Percentiles rank a stretch among this genome's conserved stretches.
phyloP scores from a whole-genome alignment of 2,113 vertebrate species.

The Tychaedon coryphoeus region DNA sequence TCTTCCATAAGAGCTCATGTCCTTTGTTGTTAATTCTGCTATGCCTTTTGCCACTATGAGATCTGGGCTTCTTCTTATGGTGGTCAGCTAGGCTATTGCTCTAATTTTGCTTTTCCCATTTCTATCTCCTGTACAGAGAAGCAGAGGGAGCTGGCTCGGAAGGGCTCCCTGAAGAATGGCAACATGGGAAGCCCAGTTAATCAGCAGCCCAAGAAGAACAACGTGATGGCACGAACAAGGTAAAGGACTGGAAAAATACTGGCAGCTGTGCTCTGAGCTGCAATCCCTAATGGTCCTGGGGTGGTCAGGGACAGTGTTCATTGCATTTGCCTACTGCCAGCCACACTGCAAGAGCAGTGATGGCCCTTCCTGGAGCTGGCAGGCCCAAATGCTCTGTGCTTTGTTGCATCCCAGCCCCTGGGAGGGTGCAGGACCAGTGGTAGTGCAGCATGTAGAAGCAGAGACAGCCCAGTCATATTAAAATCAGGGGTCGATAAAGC shows the following conservation, averaged over 20 bases:
- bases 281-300: background rate
- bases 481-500: background rate
- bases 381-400: background rate
- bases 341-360: rapidly evolving
- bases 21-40: background rate
- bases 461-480: background rate
- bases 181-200: constrained; percentile 94
- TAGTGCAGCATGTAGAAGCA: background rate
- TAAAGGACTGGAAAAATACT: constrained; percentile 42
- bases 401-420: background rate
- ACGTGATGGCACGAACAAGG: constrained; percentile 97
- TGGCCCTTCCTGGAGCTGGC: background rate
- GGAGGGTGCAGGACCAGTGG: background rate
- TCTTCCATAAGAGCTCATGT: background rate
- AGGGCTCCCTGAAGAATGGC: constrained; percentile 93
- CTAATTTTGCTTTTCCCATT: constrained; percentile 43
- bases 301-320: background rate
- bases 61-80: background rate
- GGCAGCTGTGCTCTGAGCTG: background rate
- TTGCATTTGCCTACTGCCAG: background rate
- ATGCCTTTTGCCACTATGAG: background rate
- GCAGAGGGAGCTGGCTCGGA: constrained; percentile 93
- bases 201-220: constrained; percentile 99
- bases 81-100: background rate
- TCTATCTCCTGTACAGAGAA: constrained; percentile 83